phyloP scores from a whole-genome alignment of 2,888 invertebrate genomes.

The Fissipunctia ypsillon region DNA sequence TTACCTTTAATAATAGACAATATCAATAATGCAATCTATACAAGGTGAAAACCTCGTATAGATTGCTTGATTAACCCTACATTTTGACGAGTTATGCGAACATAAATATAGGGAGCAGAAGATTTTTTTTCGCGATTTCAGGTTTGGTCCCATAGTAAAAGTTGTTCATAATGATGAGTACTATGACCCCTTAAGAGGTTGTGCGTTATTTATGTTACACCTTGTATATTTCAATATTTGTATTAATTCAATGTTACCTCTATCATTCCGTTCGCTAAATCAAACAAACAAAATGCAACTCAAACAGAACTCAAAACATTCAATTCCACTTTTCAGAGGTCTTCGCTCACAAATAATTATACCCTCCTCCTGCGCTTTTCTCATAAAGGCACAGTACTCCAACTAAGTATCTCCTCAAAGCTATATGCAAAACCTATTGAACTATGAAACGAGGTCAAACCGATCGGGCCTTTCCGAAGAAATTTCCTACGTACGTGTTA shows the following conservation, averaged over 20 bases:
- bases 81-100: too few species aligned
- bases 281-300: constrained; percentile 13
- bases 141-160: too few species aligned
- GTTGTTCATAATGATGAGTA: too few species aligned
- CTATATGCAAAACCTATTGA: constrained; percentile 63
- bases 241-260: background rate
- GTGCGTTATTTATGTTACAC: too few species aligned
- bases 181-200: too few species aligned
- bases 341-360: constrained; percentile 44
- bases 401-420: constrained; percentile 55
- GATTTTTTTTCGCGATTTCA: too few species aligned
- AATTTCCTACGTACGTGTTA: constrained; percentile 58
- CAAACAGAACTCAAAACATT: constrained; percentile 8
- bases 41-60: too few species aligned
- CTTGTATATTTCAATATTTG: too few species aligned
- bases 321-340: constrained; percentile 1
- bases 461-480: constrained; percentile 54
- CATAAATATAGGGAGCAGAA: too few species aligned
- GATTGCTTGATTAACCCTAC: too few species aligned
- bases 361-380: constrained; percentile 35
- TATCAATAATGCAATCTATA: too few species aligned
- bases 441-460: constrained; percentile 64
- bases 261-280: background rate
- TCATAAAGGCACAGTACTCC: constrained; percentile 46
- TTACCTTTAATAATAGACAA: too few species aligned